Percentiles rank a stretch among this genome's conserved stretches.
Evolutionary conservation across 37 sponge, comb jelly and placozoan species (phyloP).

Genomic region (Aphrocallistes beatrix): DNA sequence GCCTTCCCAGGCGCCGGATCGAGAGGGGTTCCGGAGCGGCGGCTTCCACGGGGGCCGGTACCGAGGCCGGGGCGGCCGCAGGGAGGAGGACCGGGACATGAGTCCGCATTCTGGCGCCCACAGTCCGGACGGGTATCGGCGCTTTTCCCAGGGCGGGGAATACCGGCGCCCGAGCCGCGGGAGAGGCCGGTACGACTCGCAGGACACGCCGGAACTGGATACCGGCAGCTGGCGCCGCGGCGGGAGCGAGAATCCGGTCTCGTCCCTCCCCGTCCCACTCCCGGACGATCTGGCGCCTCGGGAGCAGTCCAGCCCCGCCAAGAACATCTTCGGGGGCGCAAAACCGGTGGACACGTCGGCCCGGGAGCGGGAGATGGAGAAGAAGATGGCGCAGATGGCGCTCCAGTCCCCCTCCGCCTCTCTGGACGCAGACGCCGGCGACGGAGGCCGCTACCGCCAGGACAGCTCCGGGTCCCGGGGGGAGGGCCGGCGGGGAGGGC

Average conservation of each 20-base stretch:
- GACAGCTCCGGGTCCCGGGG: neutral
- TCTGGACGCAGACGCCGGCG: no score
- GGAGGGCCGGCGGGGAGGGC: neutral
- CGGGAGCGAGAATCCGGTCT: no score
- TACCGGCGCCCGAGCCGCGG: no score
- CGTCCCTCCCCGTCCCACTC: conserved; percentile 48
- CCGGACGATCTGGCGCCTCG: neutral
- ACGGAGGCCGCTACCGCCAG: neutral
- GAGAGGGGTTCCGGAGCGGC: no score
- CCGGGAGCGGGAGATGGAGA: conserved; percentile 62
- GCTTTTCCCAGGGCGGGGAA: no score
- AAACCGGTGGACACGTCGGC: conserved; percentile 82
- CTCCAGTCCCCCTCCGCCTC: neutral
- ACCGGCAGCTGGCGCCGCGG: neutral
- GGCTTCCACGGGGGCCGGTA: no score
- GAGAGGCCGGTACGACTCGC: no score
- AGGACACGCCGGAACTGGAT: neutral
- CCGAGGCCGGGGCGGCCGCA: no score
- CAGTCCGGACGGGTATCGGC: no score
- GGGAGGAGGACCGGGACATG: no score
- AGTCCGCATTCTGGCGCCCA: no score
- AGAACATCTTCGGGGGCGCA: conserved; percentile 78
- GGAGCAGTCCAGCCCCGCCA: conserved; percentile 24
- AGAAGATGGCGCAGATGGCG: conserved; percentile 30
- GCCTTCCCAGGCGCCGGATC: no score